A percentile compares a stretch with the other conserved stretches of the same genome.
Evolutionary conservation across 2,888 invertebrate species (phyloP).

Genomic region (Ormyrus pomaceus): DNA sequence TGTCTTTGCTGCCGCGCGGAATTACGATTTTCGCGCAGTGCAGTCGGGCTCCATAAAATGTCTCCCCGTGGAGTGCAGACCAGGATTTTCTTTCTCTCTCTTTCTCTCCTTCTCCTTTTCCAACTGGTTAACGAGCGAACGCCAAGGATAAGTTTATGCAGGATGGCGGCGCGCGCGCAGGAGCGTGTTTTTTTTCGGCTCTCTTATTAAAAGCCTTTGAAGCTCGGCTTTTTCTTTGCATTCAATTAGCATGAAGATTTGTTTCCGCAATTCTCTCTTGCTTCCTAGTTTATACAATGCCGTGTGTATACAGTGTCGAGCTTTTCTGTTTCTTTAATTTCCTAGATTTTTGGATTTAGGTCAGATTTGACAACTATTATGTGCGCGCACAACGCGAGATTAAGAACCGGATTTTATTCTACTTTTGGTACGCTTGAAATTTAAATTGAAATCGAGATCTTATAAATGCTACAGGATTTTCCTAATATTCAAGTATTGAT

Average conservation of each 20-base stretch:
- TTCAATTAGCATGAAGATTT: constrained; percentile 38
- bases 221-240: constrained; percentile 17
- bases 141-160: constrained; percentile 33
- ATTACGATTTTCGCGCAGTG: constrained; percentile 42
- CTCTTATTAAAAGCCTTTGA: constrained; percentile 31
- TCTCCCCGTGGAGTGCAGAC: neutral
- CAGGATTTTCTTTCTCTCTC: constrained; percentile 2
- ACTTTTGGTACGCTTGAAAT: neutral
- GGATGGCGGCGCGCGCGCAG: neutral
- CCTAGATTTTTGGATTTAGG: no score
- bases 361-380: no score
- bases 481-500: no score
- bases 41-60: constrained; percentile 8
- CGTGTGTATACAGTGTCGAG: no score
- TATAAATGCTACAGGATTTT: no score
- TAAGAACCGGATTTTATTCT: no score
- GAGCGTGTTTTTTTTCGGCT: neutral
- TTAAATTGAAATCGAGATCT: neutral
- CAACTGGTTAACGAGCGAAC: constrained; percentile 31
- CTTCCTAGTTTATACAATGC: no score
- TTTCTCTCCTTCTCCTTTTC: neutral
- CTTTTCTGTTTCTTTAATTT: no score
- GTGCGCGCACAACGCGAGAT: no score
- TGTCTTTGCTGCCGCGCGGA: constrained; percentile 34
- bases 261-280: neutral